Conservation (phyloP, 2,797 vertebrate species). For the Tamandua tetradactyla region DNA sequence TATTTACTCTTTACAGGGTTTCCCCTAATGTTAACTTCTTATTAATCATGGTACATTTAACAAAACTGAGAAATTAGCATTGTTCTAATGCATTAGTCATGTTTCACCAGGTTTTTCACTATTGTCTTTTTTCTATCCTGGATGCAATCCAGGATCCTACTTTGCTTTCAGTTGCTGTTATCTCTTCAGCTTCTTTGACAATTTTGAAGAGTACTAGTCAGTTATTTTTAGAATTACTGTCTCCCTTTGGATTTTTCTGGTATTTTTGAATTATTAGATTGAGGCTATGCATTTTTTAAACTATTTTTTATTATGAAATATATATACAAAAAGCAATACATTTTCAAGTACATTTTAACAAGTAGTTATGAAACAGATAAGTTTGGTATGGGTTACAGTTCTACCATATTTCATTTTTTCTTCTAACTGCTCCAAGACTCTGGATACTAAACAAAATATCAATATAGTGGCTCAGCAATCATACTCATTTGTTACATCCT, state of each 20-base stretch:
- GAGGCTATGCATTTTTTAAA: not conserved
- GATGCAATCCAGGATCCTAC: not conserved
- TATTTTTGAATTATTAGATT: not conserved
- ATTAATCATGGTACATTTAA: not conserved
- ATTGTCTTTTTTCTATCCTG: not conserved
- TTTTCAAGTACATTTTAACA: too few species aligned
- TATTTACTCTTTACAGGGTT: not conserved
- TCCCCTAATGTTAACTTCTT: not conserved
- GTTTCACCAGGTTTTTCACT: not conserved
- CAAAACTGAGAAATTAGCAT: not conserved
- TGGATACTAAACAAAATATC: too few species aligned
- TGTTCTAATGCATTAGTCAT: not conserved
- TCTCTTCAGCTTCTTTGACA: not conserved
- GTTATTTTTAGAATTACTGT: not conserved
- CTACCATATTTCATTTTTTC: too few species aligned
- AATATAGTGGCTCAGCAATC: too few species aligned
- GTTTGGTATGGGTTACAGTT: too few species aligned
- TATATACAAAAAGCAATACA: too few species aligned
- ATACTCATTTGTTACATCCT: too few species aligned
- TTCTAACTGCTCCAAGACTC: too few species aligned
- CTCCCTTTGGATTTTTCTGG: not conserved
- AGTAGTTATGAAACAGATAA: too few species aligned
- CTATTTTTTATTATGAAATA: too few species aligned
- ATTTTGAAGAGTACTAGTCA: not conserved
- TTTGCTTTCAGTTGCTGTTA: not conserved